Conservation (phyloP, 37 sponge, comb jelly and placozoan species). For the Agelas oroides region DNA sequence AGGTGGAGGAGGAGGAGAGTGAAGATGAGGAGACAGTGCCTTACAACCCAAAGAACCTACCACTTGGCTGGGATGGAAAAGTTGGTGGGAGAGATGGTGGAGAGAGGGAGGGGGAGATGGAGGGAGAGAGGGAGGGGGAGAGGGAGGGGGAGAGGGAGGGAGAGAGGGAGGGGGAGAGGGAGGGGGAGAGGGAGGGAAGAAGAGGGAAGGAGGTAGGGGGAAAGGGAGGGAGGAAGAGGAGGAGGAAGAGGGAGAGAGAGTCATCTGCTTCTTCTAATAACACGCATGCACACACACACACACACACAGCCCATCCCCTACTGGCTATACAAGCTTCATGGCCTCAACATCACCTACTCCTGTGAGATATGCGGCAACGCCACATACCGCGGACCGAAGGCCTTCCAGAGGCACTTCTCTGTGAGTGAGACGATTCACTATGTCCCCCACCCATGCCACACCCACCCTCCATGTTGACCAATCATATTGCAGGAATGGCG, state of each 20-base stretch:
- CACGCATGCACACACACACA: too few species aligned
- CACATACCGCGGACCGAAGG: conserved; percentile 95
- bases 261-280: too few species aligned
- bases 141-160: not conserved
- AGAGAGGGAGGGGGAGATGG: not conserved
- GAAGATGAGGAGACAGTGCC: conserved; percentile 89
- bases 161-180: not conserved
- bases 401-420: conserved; percentile 98
- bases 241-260: too few species aligned
- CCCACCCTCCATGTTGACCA: not conserved
- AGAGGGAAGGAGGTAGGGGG: not conserved
- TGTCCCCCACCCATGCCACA: too few species aligned
- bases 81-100: conserved; percentile 14
- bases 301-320: conserved; percentile 92
- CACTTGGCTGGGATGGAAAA: conserved; percentile 99
- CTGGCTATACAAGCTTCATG: conserved; percentile 99
- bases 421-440: conserved; percentile 63
- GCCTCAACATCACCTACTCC: conserved; percentile 94
- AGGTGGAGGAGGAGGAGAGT: conserved; percentile 47
- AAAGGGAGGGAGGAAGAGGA: too few species aligned
- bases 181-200: not conserved
- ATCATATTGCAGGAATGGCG: conserved; percentile 84
- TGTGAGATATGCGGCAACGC: conserved; percentile 99
- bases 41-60: conserved; percentile 99
- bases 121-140: too few species aligned